Evolutionary conservation across 2,888 invertebrate genomes (phyloP).

Genomic region (Lithophane semibrunnea): DNA sequence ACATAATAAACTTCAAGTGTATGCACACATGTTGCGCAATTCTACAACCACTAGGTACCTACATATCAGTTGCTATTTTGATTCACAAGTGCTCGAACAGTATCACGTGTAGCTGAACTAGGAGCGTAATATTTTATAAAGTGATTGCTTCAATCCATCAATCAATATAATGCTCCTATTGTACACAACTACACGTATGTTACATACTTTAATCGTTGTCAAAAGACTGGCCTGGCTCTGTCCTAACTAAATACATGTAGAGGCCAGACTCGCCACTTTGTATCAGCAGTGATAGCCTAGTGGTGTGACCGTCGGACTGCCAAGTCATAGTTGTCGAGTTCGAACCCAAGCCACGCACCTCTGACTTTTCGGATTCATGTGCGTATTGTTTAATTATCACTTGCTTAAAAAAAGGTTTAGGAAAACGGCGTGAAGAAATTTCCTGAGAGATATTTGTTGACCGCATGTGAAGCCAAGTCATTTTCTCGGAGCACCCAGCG

Average conservation of each 20-base stretch:
- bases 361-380: not conserved
- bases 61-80: conserved; percentile 45
- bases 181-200: no score
- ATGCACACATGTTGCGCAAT: conserved; percentile 50
- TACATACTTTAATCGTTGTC: no score
- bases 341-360: not conserved
- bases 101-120: conserved; percentile 24
- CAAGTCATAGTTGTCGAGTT: not conserved
- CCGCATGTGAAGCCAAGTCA: no score
- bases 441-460: no score
- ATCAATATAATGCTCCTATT: not conserved
- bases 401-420: not conserved
- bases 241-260: no score
- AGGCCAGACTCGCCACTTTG: no score
- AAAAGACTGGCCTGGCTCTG: no score
- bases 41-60: conserved; percentile 1
- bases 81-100: conserved; percentile 27
- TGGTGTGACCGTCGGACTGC: not conserved
- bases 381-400: not conserved
- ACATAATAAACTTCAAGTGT: conserved; percentile 17
- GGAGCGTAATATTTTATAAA: not conserved
- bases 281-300: not conserved
- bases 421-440: not conserved
- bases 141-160: conserved; percentile 22
- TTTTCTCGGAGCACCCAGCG: no score